Conservation (phyloP, 2,113 vertebrate genomes). For the Oncorhynchus tshawytscha region DNA sequence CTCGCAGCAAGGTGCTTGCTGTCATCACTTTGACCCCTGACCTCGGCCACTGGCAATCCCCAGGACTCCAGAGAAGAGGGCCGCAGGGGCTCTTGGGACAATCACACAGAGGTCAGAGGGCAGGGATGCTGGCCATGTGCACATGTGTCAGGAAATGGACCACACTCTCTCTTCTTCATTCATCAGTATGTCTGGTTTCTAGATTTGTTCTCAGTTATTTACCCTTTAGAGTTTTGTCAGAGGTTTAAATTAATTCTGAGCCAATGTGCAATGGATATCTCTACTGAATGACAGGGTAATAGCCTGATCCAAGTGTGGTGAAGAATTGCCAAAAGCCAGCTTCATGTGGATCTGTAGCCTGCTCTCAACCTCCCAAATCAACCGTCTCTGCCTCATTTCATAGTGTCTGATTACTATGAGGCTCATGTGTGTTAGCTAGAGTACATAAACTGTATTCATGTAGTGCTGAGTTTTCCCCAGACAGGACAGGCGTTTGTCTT, state of each 20-base stretch:
- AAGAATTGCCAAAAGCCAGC: not conserved
- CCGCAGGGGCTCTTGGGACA: slow-evolving; percentile 54
- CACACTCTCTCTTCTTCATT: slow-evolving; percentile 14
- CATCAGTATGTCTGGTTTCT: not conserved
- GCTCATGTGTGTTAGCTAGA: not conserved
- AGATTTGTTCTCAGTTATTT: not conserved
- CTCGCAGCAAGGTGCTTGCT: slow-evolving; percentile 77
- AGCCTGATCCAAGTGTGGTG: not conserved
- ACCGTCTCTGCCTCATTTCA: not conserved
- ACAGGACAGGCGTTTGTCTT: not conserved
- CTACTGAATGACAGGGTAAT: not conserved
- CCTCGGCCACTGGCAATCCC: slow-evolving; percentile 55
- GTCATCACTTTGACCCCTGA: slow-evolving; percentile 74
- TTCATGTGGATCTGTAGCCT: not conserved
- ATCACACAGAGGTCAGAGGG: slow-evolving; percentile 59
- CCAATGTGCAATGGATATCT: not conserved
- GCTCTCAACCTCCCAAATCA: not conserved
- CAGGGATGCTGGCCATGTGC: slow-evolving; percentile 49
- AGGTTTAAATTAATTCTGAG: not conserved
- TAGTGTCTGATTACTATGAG: not conserved
- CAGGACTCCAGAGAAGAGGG: slow-evolving; percentile 51
- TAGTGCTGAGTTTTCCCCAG: not conserved
- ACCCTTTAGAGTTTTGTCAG: not conserved
- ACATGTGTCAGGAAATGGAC: slow-evolving; percentile 50
- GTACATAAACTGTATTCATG: not conserved